A percentile compares a stretch with the other conserved stretches of the same genome.
Conservation (phyloP, 1,140 invertebrate genomes). For the Bradysia coprophila region DNA sequence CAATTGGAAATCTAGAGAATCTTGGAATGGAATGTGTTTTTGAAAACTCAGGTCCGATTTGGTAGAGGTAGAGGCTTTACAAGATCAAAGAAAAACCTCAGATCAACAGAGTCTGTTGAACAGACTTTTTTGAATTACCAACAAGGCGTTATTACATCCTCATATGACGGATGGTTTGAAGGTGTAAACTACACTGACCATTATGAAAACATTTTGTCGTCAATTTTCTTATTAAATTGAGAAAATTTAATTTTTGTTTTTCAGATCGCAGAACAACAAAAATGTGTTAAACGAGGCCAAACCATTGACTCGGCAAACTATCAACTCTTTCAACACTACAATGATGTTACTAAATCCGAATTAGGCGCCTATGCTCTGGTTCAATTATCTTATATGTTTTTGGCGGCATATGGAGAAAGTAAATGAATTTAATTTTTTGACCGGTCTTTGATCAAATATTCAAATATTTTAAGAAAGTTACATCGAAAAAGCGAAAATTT, state of each 20-base stretch:
- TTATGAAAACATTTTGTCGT: too few relatives aligned
- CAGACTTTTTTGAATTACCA: too few relatives aligned
- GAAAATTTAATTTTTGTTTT: not conserved
- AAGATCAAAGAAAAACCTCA: too few relatives aligned
- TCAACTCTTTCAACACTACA: constrained; percentile 62
- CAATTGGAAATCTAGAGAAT: too few relatives aligned
- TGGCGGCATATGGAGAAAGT: not conserved
- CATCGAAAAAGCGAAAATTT: constrained; percentile 40
- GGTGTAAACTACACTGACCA: too few relatives aligned
- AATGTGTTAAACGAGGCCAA: not conserved
- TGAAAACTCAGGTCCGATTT: too few relatives aligned
- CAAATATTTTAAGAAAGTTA: constrained; percentile 55
- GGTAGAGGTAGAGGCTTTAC: too few relatives aligned
- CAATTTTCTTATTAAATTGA: too few relatives aligned
- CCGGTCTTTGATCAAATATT: constrained; percentile 32
- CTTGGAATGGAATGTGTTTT: too few relatives aligned
- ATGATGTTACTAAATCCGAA: constrained; percentile 54
- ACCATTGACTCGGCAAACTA: constrained; percentile 47
- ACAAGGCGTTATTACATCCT: too few relatives aligned
- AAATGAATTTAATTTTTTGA: not conserved
- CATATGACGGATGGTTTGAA: too few relatives aligned
- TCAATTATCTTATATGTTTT: constrained; percentile 68
- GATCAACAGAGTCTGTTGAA: too few relatives aligned
- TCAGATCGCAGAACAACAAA: not conserved
- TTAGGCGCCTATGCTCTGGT: constrained; percentile 72